Base-by-base conservation (phyloP, 1,140 invertebrate species). In the Dysdera silvatica region DNA sequence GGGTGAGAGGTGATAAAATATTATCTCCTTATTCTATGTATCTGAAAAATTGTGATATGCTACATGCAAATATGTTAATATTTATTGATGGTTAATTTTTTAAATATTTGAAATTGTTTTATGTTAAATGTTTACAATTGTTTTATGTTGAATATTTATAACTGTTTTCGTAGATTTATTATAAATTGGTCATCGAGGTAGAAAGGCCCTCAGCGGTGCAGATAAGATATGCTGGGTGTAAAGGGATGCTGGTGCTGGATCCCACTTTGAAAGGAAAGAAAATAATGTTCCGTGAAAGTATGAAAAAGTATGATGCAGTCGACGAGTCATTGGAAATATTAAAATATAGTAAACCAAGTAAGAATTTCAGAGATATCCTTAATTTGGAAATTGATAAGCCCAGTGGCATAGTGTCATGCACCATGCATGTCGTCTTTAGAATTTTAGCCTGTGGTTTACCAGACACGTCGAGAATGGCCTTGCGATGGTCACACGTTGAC, bases 171-270 rank as follows among this genome's bases (percentile, higher is more conserved):
- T 3, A 65, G 63, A 40, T 64, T 32, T 61, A 62, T 23, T 23
- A 56, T 28, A 24, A 24, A 12, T 57, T 64, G 16, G 33, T 55
- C 26, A 26, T 59, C 20, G 14, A 33, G 16, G 53, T 63, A 32
- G 16, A 45, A 16, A 28, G 24, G 14, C 67, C 67, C 20, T 69
- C 65, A 41, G 71, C 70, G 3, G 60, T 66, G 56, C 71, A 72
- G 56, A 72, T 72, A 41, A 52, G 70, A 23, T 69, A 63, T 49
- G 66, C 60, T 41, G 70, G 70, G 8, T 72, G 65, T 33, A 72
- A 72, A 64, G 70, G 71, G 16, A 64, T 71, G 61, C 14, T 72
- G 14, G 61, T 61, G 23, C 31, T 69, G 20, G 65, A 69, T 55
- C 67, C 69, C 2, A 65, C 33, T 20, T 26, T 70, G 14, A 20